Percentiles rank a stretch among this genome's conserved stretches.
Conservation (phyloP, 2,797 vertebrate species). For the Alcedo quadribrachys region DNA sequence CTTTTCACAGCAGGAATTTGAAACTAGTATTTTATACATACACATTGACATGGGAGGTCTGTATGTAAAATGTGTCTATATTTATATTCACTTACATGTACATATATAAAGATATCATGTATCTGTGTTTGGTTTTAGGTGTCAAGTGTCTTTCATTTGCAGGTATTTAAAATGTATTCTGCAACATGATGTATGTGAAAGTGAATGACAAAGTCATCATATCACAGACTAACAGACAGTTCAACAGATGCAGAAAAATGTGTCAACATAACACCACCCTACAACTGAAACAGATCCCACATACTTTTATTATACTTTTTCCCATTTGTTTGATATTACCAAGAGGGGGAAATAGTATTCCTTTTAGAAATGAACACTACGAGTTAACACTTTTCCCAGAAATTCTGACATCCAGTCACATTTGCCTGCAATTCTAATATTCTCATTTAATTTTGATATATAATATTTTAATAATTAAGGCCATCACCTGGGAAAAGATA, state of each 20-base stretch:
- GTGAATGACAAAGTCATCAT: neutral
- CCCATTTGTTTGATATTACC: neutral
- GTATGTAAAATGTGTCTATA: neutral
- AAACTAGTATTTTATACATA: neutral
- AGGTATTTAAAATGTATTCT: neutral
- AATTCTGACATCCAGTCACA: neutral
- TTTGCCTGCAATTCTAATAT: neutral
- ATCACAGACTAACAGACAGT: neutral
- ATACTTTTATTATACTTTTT: neutral
- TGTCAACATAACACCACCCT: neutral
- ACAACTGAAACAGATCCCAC: neutral
- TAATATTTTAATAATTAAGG: neutral
- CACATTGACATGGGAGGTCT: accelerated
- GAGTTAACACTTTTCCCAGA: neutral
- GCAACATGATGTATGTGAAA: neutral
- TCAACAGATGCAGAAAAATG: neutral
- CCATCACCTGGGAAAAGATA: neutral
- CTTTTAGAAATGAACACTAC: neutral
- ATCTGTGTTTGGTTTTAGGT: neutral
- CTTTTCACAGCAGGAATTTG: neutral
- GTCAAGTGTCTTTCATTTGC: neutral
- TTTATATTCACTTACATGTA: neutral
- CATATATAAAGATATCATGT: neutral
- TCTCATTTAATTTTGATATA: neutral
- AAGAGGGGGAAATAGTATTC: neutral